phyloP scores from a whole-genome alignment of 2,797 vertebrate species.

The Peromyscus attwateri region DNA sequence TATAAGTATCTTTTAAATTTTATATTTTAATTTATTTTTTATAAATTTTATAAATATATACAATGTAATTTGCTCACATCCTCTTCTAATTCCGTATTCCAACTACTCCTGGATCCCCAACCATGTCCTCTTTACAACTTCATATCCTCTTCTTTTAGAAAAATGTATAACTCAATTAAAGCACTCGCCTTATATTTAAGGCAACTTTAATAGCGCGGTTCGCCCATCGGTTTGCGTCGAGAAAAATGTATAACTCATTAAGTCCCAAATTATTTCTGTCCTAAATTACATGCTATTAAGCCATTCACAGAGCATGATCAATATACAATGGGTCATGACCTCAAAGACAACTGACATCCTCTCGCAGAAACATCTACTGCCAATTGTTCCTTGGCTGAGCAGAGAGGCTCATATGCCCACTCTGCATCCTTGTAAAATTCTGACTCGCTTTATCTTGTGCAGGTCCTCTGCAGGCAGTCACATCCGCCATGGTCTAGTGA shows the following conservation, averaged over 20 bases:
- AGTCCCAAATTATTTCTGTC: background rate
- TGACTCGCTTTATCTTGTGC: background rate
- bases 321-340: no score
- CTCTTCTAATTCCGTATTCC: background rate
- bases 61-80: background rate
- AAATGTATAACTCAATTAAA: background rate
- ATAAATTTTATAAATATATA: background rate
- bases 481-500: background rate
- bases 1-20: background rate
- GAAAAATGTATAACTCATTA: background rate
- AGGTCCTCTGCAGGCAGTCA: background rate
- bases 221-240: no score
- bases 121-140: background rate
- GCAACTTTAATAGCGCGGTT: no score
- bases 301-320: no score
- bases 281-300: no score
- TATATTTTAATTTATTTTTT: background rate
- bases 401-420: background rate
- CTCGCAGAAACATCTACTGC: background rate
- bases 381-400: background rate
- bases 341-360: background rate
- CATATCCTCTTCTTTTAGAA: background rate
- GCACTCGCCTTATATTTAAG: no score
- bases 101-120: background rate
- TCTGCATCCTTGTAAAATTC: background rate